Base-by-base conservation (phyloP, 2,113 vertebrate species). In the Delphinapterus leucas region DNA sequence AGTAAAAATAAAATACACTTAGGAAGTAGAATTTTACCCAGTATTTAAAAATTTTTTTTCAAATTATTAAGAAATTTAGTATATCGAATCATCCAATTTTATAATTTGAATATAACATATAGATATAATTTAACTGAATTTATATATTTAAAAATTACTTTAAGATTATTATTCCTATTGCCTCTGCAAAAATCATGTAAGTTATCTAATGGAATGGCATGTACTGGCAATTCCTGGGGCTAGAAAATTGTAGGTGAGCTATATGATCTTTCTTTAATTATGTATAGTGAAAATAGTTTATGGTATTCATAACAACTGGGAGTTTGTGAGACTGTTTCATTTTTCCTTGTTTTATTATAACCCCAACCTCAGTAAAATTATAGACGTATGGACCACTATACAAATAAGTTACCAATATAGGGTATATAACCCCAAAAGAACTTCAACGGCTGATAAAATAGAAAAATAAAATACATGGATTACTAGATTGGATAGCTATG, bases 81-180 rank as follows among this genome's bases (percentile, higher is more conserved):
- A 83, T 12, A 80, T 31, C 93, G 33, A 79, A 63, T 38, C 23
- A 96, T 63, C 8, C 41, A 86, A 65, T 73, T 77, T 85, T 63
- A 49, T 88, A 8, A 95, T 74, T 61, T 82, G 8, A 96, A 49
- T 49, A n/a, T 1, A 49, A 74, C 10, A 58, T 74, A 88, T 63
- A 88, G 63, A 80, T 47, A 68, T 33, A 93, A 63, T 44, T 74
- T 1, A 79, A 3, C 25, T 80, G 11, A 80, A 80, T 80, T 58
- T 55, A 87, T 61, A 49, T 38, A 38, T n/a, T 82, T 70, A 76
- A 55, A 96, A 95, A 81, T 93, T 90, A 89, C 23, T 93, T 91
- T 58, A 95, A 91, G n/a, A 60, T 8, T 12, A 93, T 47, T 86
- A 93, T 95, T 76, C 20, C 26, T 76, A 74, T 53, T 55, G 70